Evolutionary conservation across 2,888 invertebrate genomes (phyloP), one percentile per base, ranked within the genome.

Genomic region (Tetropium fuscum): DNA sequence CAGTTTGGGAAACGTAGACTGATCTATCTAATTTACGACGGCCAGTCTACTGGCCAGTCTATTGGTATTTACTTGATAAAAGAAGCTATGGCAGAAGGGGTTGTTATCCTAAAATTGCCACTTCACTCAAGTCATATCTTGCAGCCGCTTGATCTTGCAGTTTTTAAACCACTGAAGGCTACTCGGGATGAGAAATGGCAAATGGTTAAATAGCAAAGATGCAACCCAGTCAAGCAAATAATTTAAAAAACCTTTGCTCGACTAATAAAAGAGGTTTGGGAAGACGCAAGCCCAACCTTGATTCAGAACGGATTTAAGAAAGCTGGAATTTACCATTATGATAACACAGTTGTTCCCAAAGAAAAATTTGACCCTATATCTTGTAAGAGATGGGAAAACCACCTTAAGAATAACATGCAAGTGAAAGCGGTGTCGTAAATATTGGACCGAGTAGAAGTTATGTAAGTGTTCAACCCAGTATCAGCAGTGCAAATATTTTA

Each of bases 11-110:
- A 38, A 15, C 18, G 49, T 43, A 41, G 61, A 11, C 62, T 59
- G 16, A 34, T 55, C 6, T 45, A 55, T 5, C 41, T 62, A 10
- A 62, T 62, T 18, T 62, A 59, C 40, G 74, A 74, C 58, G 73
- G 70, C 8, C 72, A 74, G 49, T 58, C 63, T 16, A 64, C 71
- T 18, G n/a, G n/a, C n/a, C n/a, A n/a, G n/a, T 72, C 72, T 58
- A 58, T 75, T 32, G 49, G 58, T 11, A 47, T 66, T 30, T 58
- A 63, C 38, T 54, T 72, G 18, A 59, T 70, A 43, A 43, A 60
- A 41, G n/a, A 45, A 38, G 34, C 49, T 5, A 40, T 19, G 22
- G 27, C 32, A 13, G 49, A 60, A 1, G 27, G 32, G 15, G 40
- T 30, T 30, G 30, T 30, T 30, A 30, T 30, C 30, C 30, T 30